Percentiles rank a stretch among this genome's conserved stretches.
phyloP scores from a whole-genome alignment of 1,140 invertebrate genomes.

The Apis dorsata region DNA sequence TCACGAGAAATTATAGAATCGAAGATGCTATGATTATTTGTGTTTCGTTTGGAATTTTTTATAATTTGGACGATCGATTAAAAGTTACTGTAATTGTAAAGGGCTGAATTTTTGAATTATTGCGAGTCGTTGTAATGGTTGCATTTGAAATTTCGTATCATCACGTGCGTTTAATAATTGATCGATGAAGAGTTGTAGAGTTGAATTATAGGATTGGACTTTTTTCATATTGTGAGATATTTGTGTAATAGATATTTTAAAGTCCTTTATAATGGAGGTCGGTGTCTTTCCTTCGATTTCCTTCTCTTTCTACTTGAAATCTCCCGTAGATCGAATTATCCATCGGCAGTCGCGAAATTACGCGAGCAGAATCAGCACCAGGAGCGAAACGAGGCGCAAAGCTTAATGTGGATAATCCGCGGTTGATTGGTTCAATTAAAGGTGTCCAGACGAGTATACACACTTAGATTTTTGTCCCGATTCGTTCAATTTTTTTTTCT shows the following conservation, averaged over 20 bases:
- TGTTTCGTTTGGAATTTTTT: too few species aligned
- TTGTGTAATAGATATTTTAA: too few species aligned
- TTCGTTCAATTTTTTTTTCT: too few species aligned
- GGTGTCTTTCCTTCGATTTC: background rate
- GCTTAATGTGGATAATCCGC: slow-evolving; percentile 75
- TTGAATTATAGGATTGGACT: slow-evolving; percentile 21
- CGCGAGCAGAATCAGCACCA: slow-evolving; percentile 57
- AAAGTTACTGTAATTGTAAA: too few species aligned
- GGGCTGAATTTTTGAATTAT: too few species aligned
- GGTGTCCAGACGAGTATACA: slow-evolving; percentile 50
- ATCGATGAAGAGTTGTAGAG: background rate
- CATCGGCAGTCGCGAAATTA: slow-evolving; percentile 54
- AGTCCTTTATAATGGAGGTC: too few species aligned
- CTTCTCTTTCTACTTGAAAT: slow-evolving; percentile 41
- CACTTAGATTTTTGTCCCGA: background rate
- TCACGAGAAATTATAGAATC: slow-evolving; percentile 18
- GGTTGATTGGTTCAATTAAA: slow-evolving; percentile 74
- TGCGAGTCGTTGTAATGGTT: too few species aligned
- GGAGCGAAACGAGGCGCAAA: slow-evolving; percentile 67
- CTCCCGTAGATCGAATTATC: slow-evolving; percentile 56
- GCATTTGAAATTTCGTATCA: too few species aligned
- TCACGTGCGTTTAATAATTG: background rate
- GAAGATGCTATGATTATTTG: too few species aligned
- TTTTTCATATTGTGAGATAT: too few species aligned
- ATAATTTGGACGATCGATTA: too few species aligned